phyloP scores from a whole-genome alignment of 2,797 vertebrate genomes.

The Stomatorhinus walkeri region DNA sequence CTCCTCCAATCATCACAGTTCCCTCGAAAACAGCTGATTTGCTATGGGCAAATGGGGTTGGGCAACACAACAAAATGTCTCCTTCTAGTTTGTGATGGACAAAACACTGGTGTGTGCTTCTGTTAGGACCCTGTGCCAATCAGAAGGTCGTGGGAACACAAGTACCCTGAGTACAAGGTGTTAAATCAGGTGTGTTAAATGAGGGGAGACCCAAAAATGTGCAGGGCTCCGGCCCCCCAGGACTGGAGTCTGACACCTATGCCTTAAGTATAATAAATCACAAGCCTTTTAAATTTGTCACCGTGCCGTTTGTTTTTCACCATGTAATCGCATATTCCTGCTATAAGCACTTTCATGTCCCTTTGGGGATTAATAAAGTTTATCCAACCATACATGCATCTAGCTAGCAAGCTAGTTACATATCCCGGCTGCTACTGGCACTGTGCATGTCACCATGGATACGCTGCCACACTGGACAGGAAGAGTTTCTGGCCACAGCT shows the following conservation, averaged over 20 bases:
- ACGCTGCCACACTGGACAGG: background rate
- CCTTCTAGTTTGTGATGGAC: background rate
- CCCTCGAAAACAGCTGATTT: background rate
- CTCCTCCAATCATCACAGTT: background rate
- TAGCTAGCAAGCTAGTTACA: background rate
- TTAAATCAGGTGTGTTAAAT: no score
- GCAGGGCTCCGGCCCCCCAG: no score
- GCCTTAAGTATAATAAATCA: background rate
- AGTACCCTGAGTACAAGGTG: no score
- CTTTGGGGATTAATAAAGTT: background rate
- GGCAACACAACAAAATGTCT: background rate
- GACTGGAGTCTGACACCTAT: no score
- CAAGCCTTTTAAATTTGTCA: background rate
- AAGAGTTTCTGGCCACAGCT: background rate
- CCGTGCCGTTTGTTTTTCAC: background rate
- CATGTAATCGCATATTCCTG: background rate
- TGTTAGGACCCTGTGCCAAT: background rate
- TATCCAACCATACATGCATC: background rate
- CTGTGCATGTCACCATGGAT: background rate
- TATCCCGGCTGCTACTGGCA: background rate
- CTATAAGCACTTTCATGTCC: background rate
- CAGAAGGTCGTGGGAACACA: no score
- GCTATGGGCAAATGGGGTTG: background rate
- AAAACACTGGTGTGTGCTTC: background rate
- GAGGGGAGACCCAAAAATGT: no score